phyloP scores from a whole-genome alignment of 37 sponge, comb jelly and placozoan genomes.

The Spongilla lacustris region DNA sequence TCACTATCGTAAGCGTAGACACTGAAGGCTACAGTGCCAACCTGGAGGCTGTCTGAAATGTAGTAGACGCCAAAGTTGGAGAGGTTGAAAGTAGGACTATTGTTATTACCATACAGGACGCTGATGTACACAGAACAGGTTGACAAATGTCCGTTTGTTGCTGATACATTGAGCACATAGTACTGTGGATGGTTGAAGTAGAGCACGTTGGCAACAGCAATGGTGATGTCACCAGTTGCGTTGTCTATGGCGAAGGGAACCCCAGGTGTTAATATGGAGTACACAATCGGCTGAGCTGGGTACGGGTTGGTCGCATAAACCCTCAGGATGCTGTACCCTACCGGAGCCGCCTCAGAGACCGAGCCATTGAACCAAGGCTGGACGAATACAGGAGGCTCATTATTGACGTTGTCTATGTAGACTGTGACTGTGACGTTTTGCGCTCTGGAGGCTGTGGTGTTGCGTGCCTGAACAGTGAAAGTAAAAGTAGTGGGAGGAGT shows the following conservation, averaged over 20 bases:
- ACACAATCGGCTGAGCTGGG: neutral
- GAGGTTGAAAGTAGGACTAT: conserved; percentile 52
- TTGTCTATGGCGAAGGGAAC: conserved; percentile 53
- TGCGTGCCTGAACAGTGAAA: neutral
- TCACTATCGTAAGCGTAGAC: conserved; percentile 59
- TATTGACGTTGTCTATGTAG: conserved; percentile 49
- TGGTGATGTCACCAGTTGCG: conserved; percentile 61
- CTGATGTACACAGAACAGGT: conserved; percentile 24
- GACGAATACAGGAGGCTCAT: conserved; percentile 61
- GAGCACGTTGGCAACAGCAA: conserved; percentile 26
- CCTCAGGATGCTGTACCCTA: conserved; percentile 37
- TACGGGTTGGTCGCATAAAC: conserved; percentile 48
- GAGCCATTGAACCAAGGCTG: neutral
- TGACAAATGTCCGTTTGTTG: neutral
- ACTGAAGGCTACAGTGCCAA: conserved; percentile 35
- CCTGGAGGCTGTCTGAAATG: conserved; percentile 45
- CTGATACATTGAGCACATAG: conserved; percentile 17
- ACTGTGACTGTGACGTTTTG: conserved; percentile 17
- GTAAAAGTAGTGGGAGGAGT: neutral
- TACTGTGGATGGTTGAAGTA: conserved; percentile 26
- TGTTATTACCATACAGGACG: conserved; percentile 69
- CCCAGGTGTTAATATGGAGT: neutral
- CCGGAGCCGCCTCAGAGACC: conserved; percentile 37
- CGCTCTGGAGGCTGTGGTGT: neutral
- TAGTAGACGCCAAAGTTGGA: neutral